Base-by-base conservation (phyloP, 2,888 invertebrate genomes). In the Sicus ferrugineus region DNA sequence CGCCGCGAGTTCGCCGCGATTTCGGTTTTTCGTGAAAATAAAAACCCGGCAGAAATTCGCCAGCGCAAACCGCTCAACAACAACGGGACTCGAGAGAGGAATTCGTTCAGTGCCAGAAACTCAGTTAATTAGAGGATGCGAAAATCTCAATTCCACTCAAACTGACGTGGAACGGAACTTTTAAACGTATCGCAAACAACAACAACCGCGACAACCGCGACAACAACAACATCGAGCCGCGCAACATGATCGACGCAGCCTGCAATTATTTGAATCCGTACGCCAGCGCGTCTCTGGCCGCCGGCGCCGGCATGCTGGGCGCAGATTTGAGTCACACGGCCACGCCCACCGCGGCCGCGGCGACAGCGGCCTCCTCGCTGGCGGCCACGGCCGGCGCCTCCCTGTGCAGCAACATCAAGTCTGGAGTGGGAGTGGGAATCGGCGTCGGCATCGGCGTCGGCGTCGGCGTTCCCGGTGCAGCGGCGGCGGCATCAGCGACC, bases 221-320 rank as follows among this genome's bases (percentile, higher is more conserved):
- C 16, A 16, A 6, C 48, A 48, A 11, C 48, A 16, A 5, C 19
- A 50, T 6, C 50, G 50, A n/a, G 50, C 9, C 19, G 30, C 6
- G 3, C 54, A 70, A 73, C 34, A 83, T 83, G 83, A 84, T 83
- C 78, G 83, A 83, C 71, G 80, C 83, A 56, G 77, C 82, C 54
- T 82, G 83, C 74, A 83, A 83, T 77, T 83, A 82, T 75, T 75
- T 83, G 58, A 82, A 81, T 77, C 81, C 83, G 11, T 83, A 82
- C 69, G 73, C 79, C 5, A 75, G 75, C 19, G 75, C 75, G 26
- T 73, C 76, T 21, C 68, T 75, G 48, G 72, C 74, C 58, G 72
- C 73, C 50, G 50, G 68, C 21, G 58, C 34, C 71, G 75, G 61
- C 70, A 72, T 26, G 72, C 70, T 71, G 70, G 5, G 71, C 67